Conservation (phyloP, 2,888 invertebrate species). For the Phalangium opilio region DNA sequence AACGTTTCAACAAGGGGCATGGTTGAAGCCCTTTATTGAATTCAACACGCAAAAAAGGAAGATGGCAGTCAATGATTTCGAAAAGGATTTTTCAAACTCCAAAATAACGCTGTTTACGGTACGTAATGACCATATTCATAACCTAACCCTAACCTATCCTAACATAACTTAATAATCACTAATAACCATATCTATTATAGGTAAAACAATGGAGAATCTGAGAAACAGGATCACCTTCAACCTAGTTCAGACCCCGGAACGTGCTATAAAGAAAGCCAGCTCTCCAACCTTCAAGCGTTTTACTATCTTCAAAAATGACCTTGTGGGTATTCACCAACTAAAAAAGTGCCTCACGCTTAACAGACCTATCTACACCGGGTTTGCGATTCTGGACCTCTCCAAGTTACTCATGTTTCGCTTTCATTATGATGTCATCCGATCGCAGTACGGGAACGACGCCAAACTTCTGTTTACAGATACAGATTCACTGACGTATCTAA, state of each 20-base stretch:
- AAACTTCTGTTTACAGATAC: slow-evolving; percentile 24
- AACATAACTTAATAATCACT: too few relatives aligned
- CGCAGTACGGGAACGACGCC: slow-evolving; percentile 18
- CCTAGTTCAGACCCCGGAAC: slow-evolving; percentile 9
- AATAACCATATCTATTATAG: too few relatives aligned
- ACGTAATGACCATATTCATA: too few relatives aligned
- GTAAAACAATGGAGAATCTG: slow-evolving; percentile 26
- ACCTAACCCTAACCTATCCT: too few relatives aligned
- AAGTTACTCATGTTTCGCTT: slow-evolving; percentile 22
- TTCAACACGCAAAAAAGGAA: slow-evolving; percentile 10
- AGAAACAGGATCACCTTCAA: slow-evolving; percentile 23
- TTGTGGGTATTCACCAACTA: not conserved
- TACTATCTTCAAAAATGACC: not conserved
- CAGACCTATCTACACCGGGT: slow-evolving; percentile 21
- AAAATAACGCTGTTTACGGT: slow-evolving; percentile 26
- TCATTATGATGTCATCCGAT: slow-evolving; percentile 15
- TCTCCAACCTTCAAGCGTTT: slow-evolving; percentile 1
- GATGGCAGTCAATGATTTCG: slow-evolving; percentile 23
- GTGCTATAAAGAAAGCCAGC: not conserved
- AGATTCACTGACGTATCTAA: slow-evolving; percentile 18
- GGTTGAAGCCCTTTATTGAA: slow-evolving; percentile 23
- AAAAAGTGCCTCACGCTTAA: slow-evolving; percentile 7
- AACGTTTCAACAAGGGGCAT: slow-evolving; percentile 23
- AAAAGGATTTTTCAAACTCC: slow-evolving; percentile 25
- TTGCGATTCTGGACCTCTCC: slow-evolving; percentile 21